Base-by-base conservation (phyloP, 2,888 invertebrate genomes). In the Dasypogon diadema region DNA sequence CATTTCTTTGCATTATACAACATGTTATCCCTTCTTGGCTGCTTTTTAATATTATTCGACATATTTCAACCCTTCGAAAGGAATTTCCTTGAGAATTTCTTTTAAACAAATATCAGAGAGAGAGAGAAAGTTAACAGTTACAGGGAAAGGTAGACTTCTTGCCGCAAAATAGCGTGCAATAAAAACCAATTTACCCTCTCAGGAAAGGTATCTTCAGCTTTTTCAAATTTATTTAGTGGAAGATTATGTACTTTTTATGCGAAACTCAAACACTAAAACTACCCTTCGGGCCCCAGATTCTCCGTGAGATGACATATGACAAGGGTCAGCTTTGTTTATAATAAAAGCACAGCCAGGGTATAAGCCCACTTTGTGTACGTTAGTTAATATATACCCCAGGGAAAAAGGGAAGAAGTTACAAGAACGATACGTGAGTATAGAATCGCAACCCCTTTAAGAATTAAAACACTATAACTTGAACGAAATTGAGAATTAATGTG, bases 221-320 rank as follows among this genome's bases (percentile, higher is more conserved):
- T 70, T 54, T 54, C 34, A 54, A 70, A 70, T 70, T 70, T 70
- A 70, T 70, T 70, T 54, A 70, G 70, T 70, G 70, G 70, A 70
- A 70, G 70, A 70, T 70, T 70, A 70, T 70, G 70, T 70, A 30
- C 54, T 54, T 54, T 70, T 54, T 70, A 65, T 65, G 65, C 46
- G n/a, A 5, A 46, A 24, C 46, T 65, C 37, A 46, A 46, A 46
- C 24, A 65, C 46, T 46, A 21, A 46, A 65, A 65, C 65, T 65
- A 65, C 65, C 46, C 65, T 65, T 46, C 16, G 30, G 18, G 4
- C 14, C 14, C 30, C 51, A 51, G 54, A 70, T 70, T 54, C 70
- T 34, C 30, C 2, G 26, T 26, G 18, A 54, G 54, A 70, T 70
- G 70, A 70, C 54, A 70, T 70, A 70, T 70, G 70, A 70, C 54